Percentiles rank a stretch among this genome's conserved stretches.
These are phyloP conservation scores for Heterodera carotae DNA, from an alignment of 1,140 invertebrate species.

Conservation along the genomic window DNA sequence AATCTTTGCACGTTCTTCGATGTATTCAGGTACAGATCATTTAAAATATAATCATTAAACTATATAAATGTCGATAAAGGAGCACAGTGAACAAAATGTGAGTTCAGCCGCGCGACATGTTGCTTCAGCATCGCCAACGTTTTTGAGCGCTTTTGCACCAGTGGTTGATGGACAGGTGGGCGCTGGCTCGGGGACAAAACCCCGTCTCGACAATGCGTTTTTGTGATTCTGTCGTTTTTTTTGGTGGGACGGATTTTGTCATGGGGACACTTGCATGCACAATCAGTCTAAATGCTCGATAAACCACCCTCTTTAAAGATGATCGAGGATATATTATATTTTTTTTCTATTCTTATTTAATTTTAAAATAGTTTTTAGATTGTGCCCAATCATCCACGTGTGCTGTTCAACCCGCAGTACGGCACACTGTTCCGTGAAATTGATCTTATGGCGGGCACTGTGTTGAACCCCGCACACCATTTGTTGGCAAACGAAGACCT, in stretches of 20 bases:
- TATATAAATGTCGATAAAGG: constrained; percentile 53
- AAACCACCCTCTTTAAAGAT: too few species aligned
- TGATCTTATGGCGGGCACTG: constrained; percentile 90
- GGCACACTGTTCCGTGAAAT: constrained; percentile 64
- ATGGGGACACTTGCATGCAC: too few species aligned
- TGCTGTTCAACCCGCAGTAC: constrained; percentile 64
- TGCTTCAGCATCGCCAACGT: constrained; percentile 66
- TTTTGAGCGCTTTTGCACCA: constrained; percentile 74
- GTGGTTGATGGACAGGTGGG: constrained; percentile 72
- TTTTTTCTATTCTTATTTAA: constrained; percentile 12
- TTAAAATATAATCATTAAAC: background rate
- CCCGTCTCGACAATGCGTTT: background rate
- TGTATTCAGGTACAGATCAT: constrained; percentile 43
- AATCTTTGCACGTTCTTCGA: background rate
- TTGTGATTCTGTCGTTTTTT: background rate
- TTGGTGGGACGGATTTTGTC: too few species aligned
- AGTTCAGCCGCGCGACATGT: constrained; percentile 73
- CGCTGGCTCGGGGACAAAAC: background rate
- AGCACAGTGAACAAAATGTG: constrained; percentile 75
- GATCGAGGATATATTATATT: background rate
- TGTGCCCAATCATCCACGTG: constrained; percentile 63
- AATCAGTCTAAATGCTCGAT: too few species aligned
- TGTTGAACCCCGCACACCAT: constrained; percentile 84
- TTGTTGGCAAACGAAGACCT: constrained; percentile 85
- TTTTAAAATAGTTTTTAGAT: constrained; percentile 50